These are phyloP conservation scores for Drosophila nigritarsus DNA, from an alignment of 2,888 invertebrate species.

Conservation along the genomic window DNA sequence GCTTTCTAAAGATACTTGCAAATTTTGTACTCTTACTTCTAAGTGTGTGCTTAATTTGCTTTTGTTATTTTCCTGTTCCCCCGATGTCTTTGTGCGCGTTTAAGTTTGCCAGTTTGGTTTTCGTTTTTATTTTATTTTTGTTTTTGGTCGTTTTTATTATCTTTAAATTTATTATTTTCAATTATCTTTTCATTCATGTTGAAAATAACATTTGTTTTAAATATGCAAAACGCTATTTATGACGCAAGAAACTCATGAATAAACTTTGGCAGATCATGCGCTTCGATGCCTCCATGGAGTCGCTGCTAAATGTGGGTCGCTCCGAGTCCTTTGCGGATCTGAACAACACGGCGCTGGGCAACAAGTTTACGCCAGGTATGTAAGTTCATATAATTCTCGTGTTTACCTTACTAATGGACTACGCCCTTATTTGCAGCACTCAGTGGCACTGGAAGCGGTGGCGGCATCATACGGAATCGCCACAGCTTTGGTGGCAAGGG, in stretches of 20 bases:
- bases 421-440: slow-evolving; percentile 59
- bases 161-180: slow-evolving; percentile 32
- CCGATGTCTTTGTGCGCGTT: slow-evolving; percentile 57
- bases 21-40: slow-evolving; percentile 11
- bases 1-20: slow-evolving; percentile 41
- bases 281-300: slow-evolving; percentile 92
- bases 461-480: slow-evolving; percentile 82
- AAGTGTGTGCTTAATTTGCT: slow-evolving; percentile 12
- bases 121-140: slow-evolving; percentile 33
- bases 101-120: slow-evolving; percentile 50
- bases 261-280: slow-evolving; percentile 89
- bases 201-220: slow-evolving; percentile 56
- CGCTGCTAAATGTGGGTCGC: slow-evolving; percentile 89
- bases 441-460: slow-evolving; percentile 50
- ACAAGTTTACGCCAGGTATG: slow-evolving; percentile 66
- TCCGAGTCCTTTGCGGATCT: slow-evolving; percentile 94
- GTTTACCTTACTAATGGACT: slow-evolving; percentile 19
- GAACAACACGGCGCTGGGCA: slow-evolving; percentile 87
- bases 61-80: slow-evolving; percentile 20
- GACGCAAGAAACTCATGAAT: slow-evolving; percentile 76
- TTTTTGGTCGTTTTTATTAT: slow-evolving; percentile 19
- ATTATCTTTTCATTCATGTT: slow-evolving; percentile 66
- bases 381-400: slow-evolving; percentile 12
- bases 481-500: slow-evolving; percentile 88
- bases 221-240: slow-evolving; percentile 58